phyloP scores from a whole-genome alignment of 2,797 vertebrate species.

The Bryconaethiops microstoma region DNA sequence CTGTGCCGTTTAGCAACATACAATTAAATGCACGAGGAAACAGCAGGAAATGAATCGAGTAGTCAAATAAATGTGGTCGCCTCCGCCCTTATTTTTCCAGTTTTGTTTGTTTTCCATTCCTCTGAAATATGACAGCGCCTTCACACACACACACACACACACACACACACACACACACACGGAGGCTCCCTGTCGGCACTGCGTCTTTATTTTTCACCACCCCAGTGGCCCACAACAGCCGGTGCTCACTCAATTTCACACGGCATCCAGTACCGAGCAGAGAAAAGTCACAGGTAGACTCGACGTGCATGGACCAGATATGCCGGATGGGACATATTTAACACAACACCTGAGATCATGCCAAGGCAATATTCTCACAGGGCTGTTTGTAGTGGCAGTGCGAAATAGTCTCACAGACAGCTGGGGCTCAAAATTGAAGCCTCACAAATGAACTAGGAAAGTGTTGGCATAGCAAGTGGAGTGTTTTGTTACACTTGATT shows the following conservation, averaged over 20 bases:
- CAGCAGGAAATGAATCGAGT: slow-evolving; percentile 5
- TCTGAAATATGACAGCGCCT: slow-evolving; percentile 67
- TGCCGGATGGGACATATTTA: slow-evolving; percentile 43
- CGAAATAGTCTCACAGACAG: slow-evolving; percentile 51
- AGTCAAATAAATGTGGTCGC: background rate
- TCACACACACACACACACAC: too few relatives aligned
- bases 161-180: slow-evolving; percentile 53
- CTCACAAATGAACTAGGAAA: slow-evolving; percentile 34
- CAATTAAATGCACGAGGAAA: background rate
- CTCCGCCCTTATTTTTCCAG: slow-evolving; percentile 52
- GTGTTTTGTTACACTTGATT: slow-evolving; percentile 8
- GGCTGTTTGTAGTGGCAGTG: slow-evolving; percentile 49
- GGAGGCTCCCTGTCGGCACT: slow-evolving; percentile 58
- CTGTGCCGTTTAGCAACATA: background rate
- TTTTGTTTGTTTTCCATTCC: slow-evolving; percentile 46
- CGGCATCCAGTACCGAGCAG: slow-evolving; percentile 44
- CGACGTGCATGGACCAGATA: slow-evolving; percentile 47
- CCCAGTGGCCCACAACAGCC: slow-evolving; percentile 56
- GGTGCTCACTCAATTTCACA: slow-evolving; percentile 66
- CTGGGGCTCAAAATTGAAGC: slow-evolving; percentile 44
- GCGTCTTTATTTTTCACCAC: slow-evolving; percentile 53
- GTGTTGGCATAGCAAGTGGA: background rate
- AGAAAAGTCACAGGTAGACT: slow-evolving; percentile 55
- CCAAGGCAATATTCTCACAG: slow-evolving; percentile 48
- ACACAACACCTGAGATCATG: slow-evolving; percentile 31